Evolutionary conservation across 2,113 vertebrate species (phyloP), one percentile per base, ranked within the genome.

Genomic region (Tychaedon coryphoeus): DNA sequence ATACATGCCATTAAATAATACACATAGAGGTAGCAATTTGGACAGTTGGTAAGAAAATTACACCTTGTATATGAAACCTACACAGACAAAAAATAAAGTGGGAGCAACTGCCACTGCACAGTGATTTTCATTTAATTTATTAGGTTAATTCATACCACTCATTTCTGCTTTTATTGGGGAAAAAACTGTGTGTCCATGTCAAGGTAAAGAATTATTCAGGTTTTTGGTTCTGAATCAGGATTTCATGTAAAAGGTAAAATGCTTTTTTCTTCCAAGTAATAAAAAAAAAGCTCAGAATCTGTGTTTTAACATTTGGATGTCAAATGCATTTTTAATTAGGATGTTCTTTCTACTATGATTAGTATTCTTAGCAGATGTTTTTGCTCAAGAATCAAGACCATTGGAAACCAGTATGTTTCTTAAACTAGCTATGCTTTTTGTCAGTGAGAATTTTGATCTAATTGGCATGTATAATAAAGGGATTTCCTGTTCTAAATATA

Each of bases 401-500:
- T 80, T 88, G 60, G 74, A 93, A 94, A 90, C 38, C 51, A 96
- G 29, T 61, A 85, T 70, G 78, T 88, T 97, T 85, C 81, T 58
- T 70, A 94, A 95, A 79, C 73, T 82, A 85, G 54, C 33, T 62
- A 74, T 81, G 94, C 33, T 95, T 94, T 85, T 54, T 50, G 78
- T 92, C 92, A 95, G 47, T 88, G 85, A 86, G 51, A 90, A 77
- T 90, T 83, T 66, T 93, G 87, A 67, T 95, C 71, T 95, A 96
- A 89, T 91, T 96, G 76, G 25, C 72, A 53, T 81, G 50, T 67
- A 33, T 85, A 94, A 89, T 77, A 84, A 84, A 93, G n/a, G 33
- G 86, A 93, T 96, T 95, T 95, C 70, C 87, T 92, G 62, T 73
- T 88, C 71, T 88, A 93, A 95, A 84, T 84, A 86, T 42, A 86